Evolutionary conservation across 1,140 invertebrate species (phyloP), one percentile per base, ranked within the genome.

Genomic region (Zelostemma sp.): DNA sequence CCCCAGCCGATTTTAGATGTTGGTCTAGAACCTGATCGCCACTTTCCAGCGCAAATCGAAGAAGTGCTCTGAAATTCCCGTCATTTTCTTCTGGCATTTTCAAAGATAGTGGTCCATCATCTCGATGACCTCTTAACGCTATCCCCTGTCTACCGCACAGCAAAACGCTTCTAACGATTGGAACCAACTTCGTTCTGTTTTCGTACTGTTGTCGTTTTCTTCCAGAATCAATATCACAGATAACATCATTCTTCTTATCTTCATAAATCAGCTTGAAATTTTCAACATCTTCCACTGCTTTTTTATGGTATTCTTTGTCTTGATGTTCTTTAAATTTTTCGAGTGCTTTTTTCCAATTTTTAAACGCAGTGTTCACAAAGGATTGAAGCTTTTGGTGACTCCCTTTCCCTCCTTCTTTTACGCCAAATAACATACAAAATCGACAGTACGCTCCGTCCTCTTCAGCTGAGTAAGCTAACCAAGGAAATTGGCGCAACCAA

Each of bases 101-200:
- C 1, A 33, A 2, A 11, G 28, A 38, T 19, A 57, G 0, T 46
- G 43, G 43, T 11, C 54, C 54, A 0, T 16, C n/a, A 47, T 57
- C 54, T 6, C 12, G 31, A 47, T 46, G 43, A 5, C 50, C 43
- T 35, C 43, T 31, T 1, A 57, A 17, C 1, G 54, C 54, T 18
- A 57, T 6, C 18, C 35, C 54, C 19, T 57, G 54, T 19, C 12
- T 31, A 11, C 54, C 43, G n/a, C 54, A 57, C 1, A 46, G 33
- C 5, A 35, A n/a, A 35, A 35, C n/a, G 2, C 3, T n/a, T n/a
- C 33, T 6, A n/a, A 47, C 8, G 18, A 47, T 47, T 19, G 18
- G 18, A 47, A 6, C 0, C 18, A 25, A 14, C 12, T 47, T 47
- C 18, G 8, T 16, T 47, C 45, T 47, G 18, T 47, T 47, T 21